Evolutionary conservation across 1,140 invertebrate genomes (phyloP).

Genomic region (Cherax quadricarinatus): DNA sequence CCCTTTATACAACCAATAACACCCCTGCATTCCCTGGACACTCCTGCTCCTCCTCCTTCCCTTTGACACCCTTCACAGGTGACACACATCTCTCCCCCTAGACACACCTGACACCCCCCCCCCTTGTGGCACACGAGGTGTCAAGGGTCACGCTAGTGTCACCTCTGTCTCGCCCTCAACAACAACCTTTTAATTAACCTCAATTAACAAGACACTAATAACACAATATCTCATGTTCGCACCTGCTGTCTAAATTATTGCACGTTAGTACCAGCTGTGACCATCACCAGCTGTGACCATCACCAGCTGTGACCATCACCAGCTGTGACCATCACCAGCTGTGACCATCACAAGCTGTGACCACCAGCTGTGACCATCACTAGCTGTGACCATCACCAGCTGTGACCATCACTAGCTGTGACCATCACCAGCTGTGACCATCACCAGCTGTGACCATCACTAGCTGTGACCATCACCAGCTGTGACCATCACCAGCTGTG

Average conservation of each 20-base stretch:
- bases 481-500: no score
- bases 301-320: no score
- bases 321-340: no score
- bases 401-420: no score
- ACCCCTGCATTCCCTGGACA: not conserved
- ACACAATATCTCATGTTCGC: conserved; percentile 54
- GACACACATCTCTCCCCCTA: no score
- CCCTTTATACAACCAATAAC: no score
- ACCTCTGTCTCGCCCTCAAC: conserved; percentile 19
- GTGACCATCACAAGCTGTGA: not conserved
- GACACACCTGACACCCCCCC: not conserved
- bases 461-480: no score
- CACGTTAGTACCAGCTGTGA: not conserved
- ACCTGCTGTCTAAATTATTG: conserved; percentile 40
- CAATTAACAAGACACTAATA: conserved; percentile 49
- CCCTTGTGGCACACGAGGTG: conserved; percentile 27
- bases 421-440: no score
- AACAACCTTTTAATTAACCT: conserved; percentile 40
- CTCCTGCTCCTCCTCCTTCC: not conserved
- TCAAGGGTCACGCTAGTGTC: conserved; percentile 24
- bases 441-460: no score
- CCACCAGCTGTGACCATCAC: not conserved
- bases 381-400: no score
- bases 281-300: not conserved
- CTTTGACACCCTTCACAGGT: not conserved